Conservation (phyloP, 2,113 vertebrate genomes). For the Clupea harengus region DNA sequence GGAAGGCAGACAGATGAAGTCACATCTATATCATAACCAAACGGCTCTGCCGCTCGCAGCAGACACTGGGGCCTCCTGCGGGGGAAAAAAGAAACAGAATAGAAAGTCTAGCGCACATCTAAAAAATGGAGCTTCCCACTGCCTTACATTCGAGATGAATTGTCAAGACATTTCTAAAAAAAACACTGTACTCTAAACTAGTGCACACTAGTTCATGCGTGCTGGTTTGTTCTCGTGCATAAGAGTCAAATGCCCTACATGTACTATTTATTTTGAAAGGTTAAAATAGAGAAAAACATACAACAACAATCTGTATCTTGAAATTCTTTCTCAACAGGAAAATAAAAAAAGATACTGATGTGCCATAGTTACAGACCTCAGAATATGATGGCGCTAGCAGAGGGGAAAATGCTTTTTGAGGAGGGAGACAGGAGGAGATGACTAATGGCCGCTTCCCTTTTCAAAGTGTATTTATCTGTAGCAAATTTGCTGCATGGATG, state of each 20-base stretch:
- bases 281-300: no score
- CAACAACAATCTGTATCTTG: background rate
- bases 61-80: background rate
- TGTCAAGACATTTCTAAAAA: background rate
- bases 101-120: background rate
- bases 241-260: background rate
- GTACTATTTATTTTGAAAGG: background rate
- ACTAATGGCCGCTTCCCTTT: background rate
- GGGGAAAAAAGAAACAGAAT: background rate
- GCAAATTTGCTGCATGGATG: slow-evolving; percentile 29
- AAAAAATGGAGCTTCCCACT: background rate
- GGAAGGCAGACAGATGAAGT: slow-evolving; percentile 9
- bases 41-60: background rate
- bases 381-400: background rate
- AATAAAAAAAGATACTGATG: background rate
- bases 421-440: background rate
- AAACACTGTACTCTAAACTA: background rate
- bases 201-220: background rate
- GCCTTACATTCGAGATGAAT: background rate
- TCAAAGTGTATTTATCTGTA: background rate
- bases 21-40: slow-evolving; percentile 7
- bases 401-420: background rate
- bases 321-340: background rate
- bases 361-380: background rate
- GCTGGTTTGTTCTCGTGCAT: background rate